phyloP scores from a whole-genome alignment of 1,140 invertebrate species.

The Magallana angulata region DNA sequence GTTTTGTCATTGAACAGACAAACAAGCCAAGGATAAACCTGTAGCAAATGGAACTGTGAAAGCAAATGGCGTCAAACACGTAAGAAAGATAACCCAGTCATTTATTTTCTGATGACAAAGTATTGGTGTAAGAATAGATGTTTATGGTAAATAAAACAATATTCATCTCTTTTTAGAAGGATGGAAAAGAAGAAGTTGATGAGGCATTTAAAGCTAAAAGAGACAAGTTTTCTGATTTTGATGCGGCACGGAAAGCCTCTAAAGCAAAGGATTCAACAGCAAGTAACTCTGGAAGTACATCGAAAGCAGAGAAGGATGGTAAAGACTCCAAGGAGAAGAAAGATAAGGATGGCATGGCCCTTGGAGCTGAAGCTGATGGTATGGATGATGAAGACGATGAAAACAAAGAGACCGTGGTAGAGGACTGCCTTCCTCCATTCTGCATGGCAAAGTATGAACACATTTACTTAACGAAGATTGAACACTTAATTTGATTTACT shows the following conservation, averaged over 20 bases:
- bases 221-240: conserved; percentile 53
- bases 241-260: conserved; percentile 45
- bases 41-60: conserved; percentile 43
- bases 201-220: conserved; percentile 53
- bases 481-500: too few species aligned
- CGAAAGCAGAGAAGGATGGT: conserved; percentile 40
- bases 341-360: conserved; percentile 60
- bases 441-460: conserved; percentile 59
- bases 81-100: not conserved
- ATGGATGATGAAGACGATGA: conserved; percentile 57
- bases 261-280: conserved; percentile 17
- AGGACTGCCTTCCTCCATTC: conserved; percentile 87
- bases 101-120: not conserved
- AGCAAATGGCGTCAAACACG: conserved; percentile 14
- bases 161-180: not conserved
- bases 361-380: conserved; percentile 65
- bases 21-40: conserved; percentile 39
- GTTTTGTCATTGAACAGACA: not conserved
- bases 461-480: not conserved
- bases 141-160: not conserved
- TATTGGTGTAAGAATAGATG: not conserved
- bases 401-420: conserved; percentile 60
- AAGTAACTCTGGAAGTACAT: conserved; percentile 14
- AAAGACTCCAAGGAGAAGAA: conserved; percentile 44
- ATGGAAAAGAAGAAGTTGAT: conserved; percentile 46